These are phyloP conservation scores for Siniperca chuatsi DNA, from an alignment of 2,113 vertebrate genomes.

Conservation along the genomic window DNA sequence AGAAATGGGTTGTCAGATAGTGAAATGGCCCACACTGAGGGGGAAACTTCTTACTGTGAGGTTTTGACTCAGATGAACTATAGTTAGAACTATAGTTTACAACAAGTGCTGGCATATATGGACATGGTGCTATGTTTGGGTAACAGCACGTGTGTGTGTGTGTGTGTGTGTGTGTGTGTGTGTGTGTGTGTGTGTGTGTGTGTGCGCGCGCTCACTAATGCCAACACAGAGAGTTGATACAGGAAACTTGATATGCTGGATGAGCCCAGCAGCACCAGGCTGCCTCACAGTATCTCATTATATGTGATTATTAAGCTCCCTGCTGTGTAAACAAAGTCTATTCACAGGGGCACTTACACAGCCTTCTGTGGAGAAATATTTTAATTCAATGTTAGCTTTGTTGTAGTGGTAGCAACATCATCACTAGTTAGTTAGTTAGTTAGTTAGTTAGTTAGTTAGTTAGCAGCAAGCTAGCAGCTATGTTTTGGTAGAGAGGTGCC, in stretches of 20 bases:
- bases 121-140: constrained; percentile 12
- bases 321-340: constrained; percentile 8
- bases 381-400: background rate
- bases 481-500: background rate
- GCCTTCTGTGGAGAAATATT: constrained; percentile 19
- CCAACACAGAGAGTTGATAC: constrained; percentile 26
- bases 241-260: constrained; percentile 39
- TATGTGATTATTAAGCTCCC: constrained; percentile 18
- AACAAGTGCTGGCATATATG: constrained; percentile 16
- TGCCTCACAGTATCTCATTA: constrained; percentile 29
- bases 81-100: background rate
- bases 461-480: background rate
- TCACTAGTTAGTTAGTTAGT: background rate
- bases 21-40: background rate
- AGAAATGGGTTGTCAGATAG: background rate
- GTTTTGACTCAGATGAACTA: background rate
- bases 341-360: background rate
- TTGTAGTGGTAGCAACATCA: background rate
- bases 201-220: background rate
- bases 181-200: background rate
- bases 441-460: too few species aligned
- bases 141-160: constrained; percentile 34
- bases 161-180: constrained; percentile 21
- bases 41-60: background rate
- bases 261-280: constrained; percentile 29